Evolutionary conservation across 2,113 vertebrate genomes (phyloP).

Genomic region (Plectropomus leopardus): DNA sequence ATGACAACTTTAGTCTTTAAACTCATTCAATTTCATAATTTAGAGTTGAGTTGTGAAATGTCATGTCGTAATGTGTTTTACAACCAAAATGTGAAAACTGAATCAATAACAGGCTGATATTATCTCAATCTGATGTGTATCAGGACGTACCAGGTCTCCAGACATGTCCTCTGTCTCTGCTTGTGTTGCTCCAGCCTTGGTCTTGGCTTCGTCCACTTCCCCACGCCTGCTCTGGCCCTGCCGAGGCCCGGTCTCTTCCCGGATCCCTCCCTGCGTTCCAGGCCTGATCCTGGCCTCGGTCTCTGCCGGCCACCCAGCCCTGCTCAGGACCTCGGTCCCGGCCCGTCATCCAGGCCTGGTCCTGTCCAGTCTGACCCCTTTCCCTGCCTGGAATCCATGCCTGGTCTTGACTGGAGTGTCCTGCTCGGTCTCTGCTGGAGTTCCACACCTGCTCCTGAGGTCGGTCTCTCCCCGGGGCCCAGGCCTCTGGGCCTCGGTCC

Average conservation of each 20-base stretch:
- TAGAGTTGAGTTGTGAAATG: too few species aligned
- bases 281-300: conserved; percentile 38
- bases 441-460: conserved; percentile 54
- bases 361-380: conserved; percentile 6
- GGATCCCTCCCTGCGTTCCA: conserved; percentile 58
- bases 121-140: neutral
- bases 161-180: conserved; percentile 54
- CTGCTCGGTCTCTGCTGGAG: conserved; percentile 46
- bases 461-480: conserved; percentile 44
- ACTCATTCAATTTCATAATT: neutral
- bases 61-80: too few species aligned
- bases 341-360: conserved; percentile 52
- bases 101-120: neutral
- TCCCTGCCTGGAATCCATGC: conserved; percentile 61
- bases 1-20: neutral
- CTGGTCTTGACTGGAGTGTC: conserved; percentile 60
- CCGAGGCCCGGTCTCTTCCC: conserved; percentile 23
- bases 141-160: conserved; percentile 69
- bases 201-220: conserved; percentile 39
- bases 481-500: conserved; percentile 36
- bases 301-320: conserved; percentile 48
- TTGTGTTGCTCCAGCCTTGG: conserved; percentile 48
- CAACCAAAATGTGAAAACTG: too few species aligned
- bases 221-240: conserved; percentile 46
- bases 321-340: conserved; percentile 30